Evolutionary conservation across 2,113 vertebrate genomes (phyloP).

Genomic region (Uropsilus gracilis): DNA sequence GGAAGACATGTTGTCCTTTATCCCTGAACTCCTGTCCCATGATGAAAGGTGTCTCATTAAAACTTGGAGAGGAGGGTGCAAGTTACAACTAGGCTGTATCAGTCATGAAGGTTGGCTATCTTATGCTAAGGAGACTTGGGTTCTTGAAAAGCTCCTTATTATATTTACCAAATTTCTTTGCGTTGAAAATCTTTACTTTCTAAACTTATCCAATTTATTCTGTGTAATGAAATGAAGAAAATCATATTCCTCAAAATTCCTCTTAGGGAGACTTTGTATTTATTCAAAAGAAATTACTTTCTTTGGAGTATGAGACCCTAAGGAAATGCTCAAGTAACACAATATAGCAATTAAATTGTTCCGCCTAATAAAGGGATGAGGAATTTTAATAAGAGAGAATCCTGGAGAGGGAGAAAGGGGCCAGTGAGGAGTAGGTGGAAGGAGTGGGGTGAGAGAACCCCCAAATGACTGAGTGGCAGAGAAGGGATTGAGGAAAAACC

Average conservation of each 20-base stretch:
- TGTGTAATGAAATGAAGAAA: slow-evolving; percentile 79
- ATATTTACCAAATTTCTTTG: slow-evolving; percentile 60
- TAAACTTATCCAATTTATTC: slow-evolving; percentile 68
- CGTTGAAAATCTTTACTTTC: slow-evolving; percentile 60
- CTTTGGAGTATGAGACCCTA: slow-evolving; percentile 60
- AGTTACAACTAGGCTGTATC: not conserved
- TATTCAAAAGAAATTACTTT: slow-evolving; percentile 76
- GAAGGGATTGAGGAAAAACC: not conserved
- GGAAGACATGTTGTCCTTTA: not conserved
- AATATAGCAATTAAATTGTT: slow-evolving; percentile 72
- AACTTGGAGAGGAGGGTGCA: not conserved
- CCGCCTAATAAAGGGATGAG: slow-evolving; percentile 49
- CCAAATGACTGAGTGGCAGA: not conserved
- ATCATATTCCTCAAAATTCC: slow-evolving; percentile 67
- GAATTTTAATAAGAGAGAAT: slow-evolving; percentile 36
- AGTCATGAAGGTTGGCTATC: not conserved
- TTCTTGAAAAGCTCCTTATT: slow-evolving; percentile 36
- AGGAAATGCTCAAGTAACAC: slow-evolving; percentile 68
- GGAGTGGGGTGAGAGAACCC: not conserved
- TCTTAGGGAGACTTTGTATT: slow-evolving; percentile 68
- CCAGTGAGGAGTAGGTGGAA: not conserved
- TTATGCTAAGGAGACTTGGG: not conserved
- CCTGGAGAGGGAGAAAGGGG: not conserved
- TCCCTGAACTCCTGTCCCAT: not conserved
- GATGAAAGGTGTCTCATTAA: not conserved